Conservation (phyloP, 1,140 invertebrate species). For the Bombus huntii region DNA sequence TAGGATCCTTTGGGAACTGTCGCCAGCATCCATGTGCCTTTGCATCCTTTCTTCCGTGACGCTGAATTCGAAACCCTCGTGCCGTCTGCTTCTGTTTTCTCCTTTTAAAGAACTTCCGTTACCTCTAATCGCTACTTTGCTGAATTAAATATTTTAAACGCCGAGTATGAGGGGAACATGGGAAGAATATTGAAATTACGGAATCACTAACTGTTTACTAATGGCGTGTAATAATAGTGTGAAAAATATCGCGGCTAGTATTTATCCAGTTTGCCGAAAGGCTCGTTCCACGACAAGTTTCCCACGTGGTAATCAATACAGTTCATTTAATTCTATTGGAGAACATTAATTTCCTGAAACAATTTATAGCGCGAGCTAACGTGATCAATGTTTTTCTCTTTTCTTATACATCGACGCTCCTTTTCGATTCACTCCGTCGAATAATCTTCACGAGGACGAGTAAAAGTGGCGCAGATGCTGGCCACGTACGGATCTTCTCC, state of each 20-base stretch:
- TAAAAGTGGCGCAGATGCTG: constrained; percentile 24
- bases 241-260: not conserved
- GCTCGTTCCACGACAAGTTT: not conserved
- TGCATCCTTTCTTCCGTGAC: constrained; percentile 45
- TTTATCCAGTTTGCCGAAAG: not conserved
- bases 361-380: not conserved
- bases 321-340: not conserved
- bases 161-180: not conserved
- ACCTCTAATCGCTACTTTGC: too few relatives aligned
- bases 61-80: not conserved
- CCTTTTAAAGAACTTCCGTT: not conserved
- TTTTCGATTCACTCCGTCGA: not conserved
- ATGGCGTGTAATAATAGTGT: not conserved
- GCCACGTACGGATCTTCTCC: constrained; percentile 24
- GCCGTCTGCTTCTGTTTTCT: not conserved
- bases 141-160: too few relatives aligned
- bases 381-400: not conserved
- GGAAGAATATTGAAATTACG: not conserved
- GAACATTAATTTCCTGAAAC: not conserved
- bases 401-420: not conserved
- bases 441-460: not conserved
- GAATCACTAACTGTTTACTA: not conserved
- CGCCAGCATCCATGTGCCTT: not conserved
- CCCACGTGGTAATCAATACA: not conserved
- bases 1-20: constrained; percentile 36